Conservation (phyloP, 2,888 invertebrate genomes). For the Parapristionchus giblindavisi region DNA sequence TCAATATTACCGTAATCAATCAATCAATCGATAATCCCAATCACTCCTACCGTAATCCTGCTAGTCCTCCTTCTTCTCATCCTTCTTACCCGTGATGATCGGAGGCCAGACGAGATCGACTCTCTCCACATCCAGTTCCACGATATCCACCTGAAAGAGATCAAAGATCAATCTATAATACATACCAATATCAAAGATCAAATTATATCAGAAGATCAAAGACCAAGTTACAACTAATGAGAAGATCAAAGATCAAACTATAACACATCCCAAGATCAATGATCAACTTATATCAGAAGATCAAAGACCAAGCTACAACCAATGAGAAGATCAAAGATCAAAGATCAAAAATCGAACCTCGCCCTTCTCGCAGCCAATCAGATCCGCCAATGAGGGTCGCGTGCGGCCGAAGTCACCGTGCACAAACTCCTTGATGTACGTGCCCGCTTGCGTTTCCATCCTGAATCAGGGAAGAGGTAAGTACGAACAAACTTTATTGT, state of each 20-base stretch:
- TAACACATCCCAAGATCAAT: neutral
- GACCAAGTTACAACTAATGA: neutral
- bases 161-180: neutral
- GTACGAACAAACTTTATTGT: no score
- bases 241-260: neutral
- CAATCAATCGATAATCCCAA: no score
- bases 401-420: constrained; percentile 95
- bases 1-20: constrained; percentile 3
- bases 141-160: constrained; percentile 79
- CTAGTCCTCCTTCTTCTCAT: constrained; percentile 8
- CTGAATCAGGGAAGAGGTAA: constrained; percentile 40
- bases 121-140: constrained; percentile 86
- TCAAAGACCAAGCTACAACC: neutral
- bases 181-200: neutral
- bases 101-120: constrained; percentile 83
- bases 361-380: constrained; percentile 76
- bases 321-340: neutral
- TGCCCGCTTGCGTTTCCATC: constrained; percentile 68
- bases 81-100: constrained; percentile 32
- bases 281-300: constrained; percentile 2
- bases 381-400: constrained; percentile 76
- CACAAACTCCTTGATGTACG: constrained; percentile 94
- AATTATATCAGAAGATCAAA: neutral
- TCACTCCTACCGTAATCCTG: constrained; percentile 7
- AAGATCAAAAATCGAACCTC: constrained; percentile 40